A percentile compares a stretch with the other conserved stretches of the same genome.
Evolutionary conservation across 2,797 vertebrate species (phyloP).

Genomic region (Podarcis siculus): DNA sequence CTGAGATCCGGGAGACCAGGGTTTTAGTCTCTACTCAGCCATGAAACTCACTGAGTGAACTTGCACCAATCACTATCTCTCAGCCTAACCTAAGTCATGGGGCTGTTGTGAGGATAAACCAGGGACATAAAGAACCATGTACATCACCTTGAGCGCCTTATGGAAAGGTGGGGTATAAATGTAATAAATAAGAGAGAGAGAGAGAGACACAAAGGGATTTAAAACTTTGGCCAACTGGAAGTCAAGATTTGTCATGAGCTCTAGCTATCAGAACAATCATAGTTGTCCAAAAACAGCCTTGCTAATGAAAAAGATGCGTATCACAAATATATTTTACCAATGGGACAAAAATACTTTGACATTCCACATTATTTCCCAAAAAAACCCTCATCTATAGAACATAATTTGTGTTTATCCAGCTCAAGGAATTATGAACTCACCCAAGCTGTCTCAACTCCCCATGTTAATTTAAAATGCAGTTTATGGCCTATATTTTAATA

Average conservation of each 20-base stretch:
- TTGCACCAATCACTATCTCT: no score
- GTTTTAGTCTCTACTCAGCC: no score
- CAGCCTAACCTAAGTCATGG: no score
- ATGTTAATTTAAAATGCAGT: not conserved
- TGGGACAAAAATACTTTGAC: not conserved
- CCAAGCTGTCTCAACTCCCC: not conserved
- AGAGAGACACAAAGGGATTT: no score
- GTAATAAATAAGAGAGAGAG: not conserved
- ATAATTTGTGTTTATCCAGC: not conserved
- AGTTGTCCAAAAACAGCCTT: not conserved
- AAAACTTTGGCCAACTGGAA: not conserved
- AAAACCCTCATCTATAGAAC: not conserved
- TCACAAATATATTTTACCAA: not conserved
- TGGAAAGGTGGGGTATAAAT: no score
- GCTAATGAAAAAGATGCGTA: not conserved
- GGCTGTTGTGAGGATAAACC: no score
- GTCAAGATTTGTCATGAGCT: not conserved
- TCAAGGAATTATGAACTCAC: not conserved
- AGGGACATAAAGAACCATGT: no score
- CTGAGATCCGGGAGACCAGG: no score
- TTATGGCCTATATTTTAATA: not conserved
- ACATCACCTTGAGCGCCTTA: no score
- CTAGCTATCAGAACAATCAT: not conserved
- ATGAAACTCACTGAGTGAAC: no score
- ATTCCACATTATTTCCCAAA: not conserved